Conservation (phyloP, 2,113 vertebrate genomes). For the Serinus canaria region DNA sequence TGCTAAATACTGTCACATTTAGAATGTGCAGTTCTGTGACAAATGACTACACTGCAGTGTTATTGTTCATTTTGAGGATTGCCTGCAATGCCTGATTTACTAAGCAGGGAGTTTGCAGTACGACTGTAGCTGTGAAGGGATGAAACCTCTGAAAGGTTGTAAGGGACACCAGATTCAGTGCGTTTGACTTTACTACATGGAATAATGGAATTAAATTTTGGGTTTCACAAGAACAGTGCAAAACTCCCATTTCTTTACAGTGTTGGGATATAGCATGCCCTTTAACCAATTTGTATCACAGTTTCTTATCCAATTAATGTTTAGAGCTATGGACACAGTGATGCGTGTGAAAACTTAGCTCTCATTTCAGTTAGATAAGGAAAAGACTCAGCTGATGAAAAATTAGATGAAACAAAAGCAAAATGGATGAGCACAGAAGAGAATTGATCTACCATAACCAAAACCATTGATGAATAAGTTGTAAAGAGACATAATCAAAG, state of each 20-base stretch:
- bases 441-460: background rate
- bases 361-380: background rate
- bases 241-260: constrained; percentile 25
- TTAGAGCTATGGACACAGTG: constrained; percentile 14
- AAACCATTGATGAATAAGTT: background rate
- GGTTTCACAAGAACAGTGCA: constrained; percentile 31
- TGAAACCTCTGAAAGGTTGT: background rate
- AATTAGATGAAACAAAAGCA: background rate
- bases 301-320: constrained; percentile 43
- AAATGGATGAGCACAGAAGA: background rate
- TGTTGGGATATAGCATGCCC: background rate
- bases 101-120: background rate
- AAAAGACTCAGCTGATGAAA: constrained; percentile 28
- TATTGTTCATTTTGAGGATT: background rate
- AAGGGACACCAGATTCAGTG: background rate
- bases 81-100: background rate
- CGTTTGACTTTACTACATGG: background rate
- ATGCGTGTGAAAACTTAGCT: background rate
- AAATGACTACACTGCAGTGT: background rate
- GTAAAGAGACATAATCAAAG: background rate
- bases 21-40: background rate
- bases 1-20: background rate
- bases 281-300: constrained; percentile 34
- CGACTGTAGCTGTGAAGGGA: background rate
- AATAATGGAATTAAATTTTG: constrained; percentile 13